A percentile compares a stretch with the other conserved stretches of the same genome.
Conservation (phyloP, 2,113 vertebrate species). For the Pipra filicauda region DNA sequence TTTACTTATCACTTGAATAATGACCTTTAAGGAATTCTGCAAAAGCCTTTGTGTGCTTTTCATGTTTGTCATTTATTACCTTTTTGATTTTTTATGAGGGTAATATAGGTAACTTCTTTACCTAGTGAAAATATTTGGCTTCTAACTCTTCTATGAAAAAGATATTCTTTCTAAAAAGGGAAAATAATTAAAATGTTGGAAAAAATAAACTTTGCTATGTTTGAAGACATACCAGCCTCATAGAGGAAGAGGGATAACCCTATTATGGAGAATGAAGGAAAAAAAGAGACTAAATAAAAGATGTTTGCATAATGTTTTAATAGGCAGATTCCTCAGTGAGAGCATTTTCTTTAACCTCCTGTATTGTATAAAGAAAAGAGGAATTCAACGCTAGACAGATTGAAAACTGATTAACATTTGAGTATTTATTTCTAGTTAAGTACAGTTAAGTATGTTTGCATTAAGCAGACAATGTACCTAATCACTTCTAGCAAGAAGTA, state of each 20-base stretch:
- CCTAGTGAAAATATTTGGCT: not conserved
- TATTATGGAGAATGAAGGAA: not conserved
- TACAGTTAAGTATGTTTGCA: not conserved
- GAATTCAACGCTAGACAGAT: not conserved
- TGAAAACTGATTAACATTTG: conserved; percentile 22
- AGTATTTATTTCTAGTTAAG: not conserved
- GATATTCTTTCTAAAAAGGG: not conserved
- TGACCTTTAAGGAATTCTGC: not conserved
- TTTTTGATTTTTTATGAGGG: not conserved
- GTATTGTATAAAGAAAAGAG: not conserved
- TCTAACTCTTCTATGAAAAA: not conserved
- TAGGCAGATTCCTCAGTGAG: not conserved
- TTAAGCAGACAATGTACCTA: not conserved
- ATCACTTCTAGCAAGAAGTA: not conserved
- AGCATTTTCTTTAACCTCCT: not conserved
- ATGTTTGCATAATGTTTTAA: conserved; percentile 17
- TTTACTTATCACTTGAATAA: not conserved
- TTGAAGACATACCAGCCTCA: not conserved
- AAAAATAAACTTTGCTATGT: not conserved
- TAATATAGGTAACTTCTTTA: not conserved
- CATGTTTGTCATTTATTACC: not conserved
- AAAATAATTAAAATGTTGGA: not conserved
- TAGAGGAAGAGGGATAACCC: not conserved
- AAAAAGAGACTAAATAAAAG: not conserved
- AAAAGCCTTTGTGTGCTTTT: not conserved